Base-by-base conservation (phyloP, 2,113 vertebrate genomes). In the Nasalis larvatus region DNA sequence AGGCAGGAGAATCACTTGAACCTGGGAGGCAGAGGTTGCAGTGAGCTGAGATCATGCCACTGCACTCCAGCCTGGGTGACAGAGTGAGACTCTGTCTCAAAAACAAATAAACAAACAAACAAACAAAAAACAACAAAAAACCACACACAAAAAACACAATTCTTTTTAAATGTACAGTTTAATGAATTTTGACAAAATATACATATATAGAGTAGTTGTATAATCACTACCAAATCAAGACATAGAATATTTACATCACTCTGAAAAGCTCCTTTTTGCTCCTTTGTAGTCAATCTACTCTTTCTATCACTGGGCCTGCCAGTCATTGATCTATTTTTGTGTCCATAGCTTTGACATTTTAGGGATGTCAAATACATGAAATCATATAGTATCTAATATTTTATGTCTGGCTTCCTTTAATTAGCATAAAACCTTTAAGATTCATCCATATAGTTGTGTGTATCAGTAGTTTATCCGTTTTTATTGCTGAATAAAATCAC, bases 341-440 rank as follows among this genome's bases (percentile, higher is more conserved):
- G 16, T 84, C 52, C 60, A 60, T 56, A 49, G n/a, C 89, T 89
- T 77, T 88, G 66, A 83, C 76, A 84, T 89, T 94, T 92, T 47
- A 95, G 73, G 13, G 25, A 66, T 88, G 27, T 56, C 82, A 40
- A 68, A 69, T 73, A 86, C 71, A 74, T 35, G 13, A 95, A 93
- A 80, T 68, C 14, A 4, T 68, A 76, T 16, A 35, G 37, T 40
- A 78, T 54, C 84, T 76, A 68, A 56, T 92, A 68, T 86, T 94
- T 86, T 74, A 78, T 76, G 45, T 74, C 52, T 83, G 73, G 18
- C 69, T 97, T 73, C 71, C 73, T 92, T 95, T 74, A 83, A 32
- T 93, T 82, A 92, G 69, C 47, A 80, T 78, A 93, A 93, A 95
- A 69, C 45, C 40, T 85, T 84, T 85, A 77, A 63, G 58, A 88